A percentile compares a stretch with the other conserved stretches of the same genome.
Evolutionary conservation across 2,797 vertebrate species (phyloP).

Genomic region (Natrix natrix): DNA sequence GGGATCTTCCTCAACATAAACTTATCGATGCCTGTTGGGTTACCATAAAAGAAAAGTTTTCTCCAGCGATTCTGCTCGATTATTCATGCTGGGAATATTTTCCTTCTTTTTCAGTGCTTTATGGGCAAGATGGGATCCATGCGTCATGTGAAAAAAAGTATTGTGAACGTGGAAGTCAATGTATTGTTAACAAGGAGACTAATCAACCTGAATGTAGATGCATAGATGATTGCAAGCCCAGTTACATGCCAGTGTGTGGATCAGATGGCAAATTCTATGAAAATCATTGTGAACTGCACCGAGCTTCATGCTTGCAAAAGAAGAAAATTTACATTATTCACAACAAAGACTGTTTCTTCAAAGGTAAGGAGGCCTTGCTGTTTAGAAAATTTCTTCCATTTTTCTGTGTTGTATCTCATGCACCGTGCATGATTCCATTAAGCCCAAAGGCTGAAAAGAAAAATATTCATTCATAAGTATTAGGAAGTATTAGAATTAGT

Average conservation of each 20-base stretch:
- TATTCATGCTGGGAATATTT: accelerated
- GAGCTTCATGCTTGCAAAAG: constrained; percentile 84
- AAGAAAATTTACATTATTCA: constrained; percentile 81
- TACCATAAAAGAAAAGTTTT: accelerated
- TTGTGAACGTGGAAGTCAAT: constrained; percentile 83
- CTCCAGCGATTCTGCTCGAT: accelerated
- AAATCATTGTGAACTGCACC: constrained; percentile 93
- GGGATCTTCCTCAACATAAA: not conserved
- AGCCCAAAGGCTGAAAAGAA: constrained; percentile 24
- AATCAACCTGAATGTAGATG: constrained; percentile 83
- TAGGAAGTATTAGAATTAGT: constrained; percentile 29
- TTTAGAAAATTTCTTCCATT: not conserved
- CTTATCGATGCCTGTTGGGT: not conserved
- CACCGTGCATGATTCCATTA: constrained; percentile 13
- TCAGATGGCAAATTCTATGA: constrained; percentile 92
- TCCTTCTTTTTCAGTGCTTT: constrained; percentile 61
- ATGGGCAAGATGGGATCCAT: constrained; percentile 54
- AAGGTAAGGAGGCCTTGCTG: constrained; percentile 76
- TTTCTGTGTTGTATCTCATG: not conserved
- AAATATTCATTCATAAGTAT: constrained; percentile 38
- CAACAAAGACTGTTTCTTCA: constrained; percentile 96
- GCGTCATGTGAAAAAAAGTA: constrained; percentile 77
- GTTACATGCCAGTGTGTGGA: constrained; percentile 89
- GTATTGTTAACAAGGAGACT: constrained; percentile 74
- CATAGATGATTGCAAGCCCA: constrained; percentile 80